Base-by-base conservation (phyloP, 2,888 invertebrate genomes). In the Cantharis rufa region DNA sequence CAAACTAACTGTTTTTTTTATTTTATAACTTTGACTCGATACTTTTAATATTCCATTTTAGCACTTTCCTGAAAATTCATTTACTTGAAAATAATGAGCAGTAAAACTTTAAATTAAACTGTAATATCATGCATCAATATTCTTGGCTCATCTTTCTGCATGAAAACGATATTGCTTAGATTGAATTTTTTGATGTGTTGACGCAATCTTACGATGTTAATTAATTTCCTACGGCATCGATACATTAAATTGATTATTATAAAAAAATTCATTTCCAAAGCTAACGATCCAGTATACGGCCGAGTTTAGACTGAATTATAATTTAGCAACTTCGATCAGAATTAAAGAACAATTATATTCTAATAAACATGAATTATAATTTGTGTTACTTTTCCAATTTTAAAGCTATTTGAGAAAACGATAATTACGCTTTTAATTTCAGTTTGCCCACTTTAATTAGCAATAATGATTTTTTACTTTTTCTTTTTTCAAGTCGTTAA, bases 121-220 rank as follows among this genome's bases (percentile, higher is more conserved):
- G 18, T 68, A 73, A 73, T 71, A 73, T 68, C 71, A n/a, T 70
- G 70, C 71, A 74, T 77, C 77, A 71, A 77, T 77, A 77, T 77
- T 74, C 74, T 24, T 70, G 27, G 71, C 74, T 74, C 71, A 77
- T 74, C 74, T 62, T 71, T 62, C 62, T 70, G 69, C 69, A 72
- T 69, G 72, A 72, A 77, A 77, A 74, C 71, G 74, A 74, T 69
- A 74, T 77, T 62, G 69, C 74, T 71, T 63, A 77, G 74, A 77
- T 77, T 77, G 77, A 77, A 77, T 71, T 77, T 77, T 77, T 77
- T 77, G 48, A 48, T 48, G 48, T 48, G 48, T 48, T 48, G 48
- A 48, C 48, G 48, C n/a, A 48, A 48, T 48, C 48, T 48, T 48
- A n/a, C 48, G 48, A 48, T 48, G 48, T 48, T 48, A 48, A 48